phyloP scores from a whole-genome alignment of 1,140 invertebrate species.

The Drosophila pseudoobscura region DNA sequence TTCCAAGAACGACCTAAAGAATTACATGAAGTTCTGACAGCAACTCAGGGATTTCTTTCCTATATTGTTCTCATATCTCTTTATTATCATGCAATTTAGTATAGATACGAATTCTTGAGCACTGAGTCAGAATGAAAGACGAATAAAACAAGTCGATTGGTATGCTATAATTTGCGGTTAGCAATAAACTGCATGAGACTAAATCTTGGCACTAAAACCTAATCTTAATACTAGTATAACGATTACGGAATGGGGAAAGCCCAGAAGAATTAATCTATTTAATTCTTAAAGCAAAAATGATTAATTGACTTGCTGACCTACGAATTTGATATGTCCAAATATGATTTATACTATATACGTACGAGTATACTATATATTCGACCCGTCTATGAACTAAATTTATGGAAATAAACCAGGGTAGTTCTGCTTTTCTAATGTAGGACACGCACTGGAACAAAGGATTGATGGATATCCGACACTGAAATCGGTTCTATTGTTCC shows the following conservation, averaged over 20 bases:
- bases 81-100: no score
- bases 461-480: conserved; percentile 43
- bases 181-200: conserved; percentile 8
- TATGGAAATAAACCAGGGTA: conserved; percentile 3
- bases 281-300: neutral
- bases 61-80: neutral
- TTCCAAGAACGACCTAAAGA: neutral
- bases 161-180: conserved; percentile 54
- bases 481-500: conserved; percentile 23
- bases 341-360: conserved; percentile 11
- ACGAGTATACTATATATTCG: neutral
- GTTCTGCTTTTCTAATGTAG: conserved; percentile 13
- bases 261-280: neutral
- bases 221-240: conserved; percentile 3
- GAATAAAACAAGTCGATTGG: conserved; percentile 13
- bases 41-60: neutral
- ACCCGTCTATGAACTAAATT: conserved; percentile 32
- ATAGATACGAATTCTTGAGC: conserved; percentile 24
- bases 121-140: conserved; percentile 37
- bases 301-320: conserved; percentile 12
- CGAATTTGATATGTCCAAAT: neutral
- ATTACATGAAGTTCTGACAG: neutral
- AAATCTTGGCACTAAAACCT: neutral
- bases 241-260: no score
- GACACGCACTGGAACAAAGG: conserved; percentile 37